phyloP scores from a whole-genome alignment of 2,888 invertebrate species.

The Drosophila prostipennis region DNA sequence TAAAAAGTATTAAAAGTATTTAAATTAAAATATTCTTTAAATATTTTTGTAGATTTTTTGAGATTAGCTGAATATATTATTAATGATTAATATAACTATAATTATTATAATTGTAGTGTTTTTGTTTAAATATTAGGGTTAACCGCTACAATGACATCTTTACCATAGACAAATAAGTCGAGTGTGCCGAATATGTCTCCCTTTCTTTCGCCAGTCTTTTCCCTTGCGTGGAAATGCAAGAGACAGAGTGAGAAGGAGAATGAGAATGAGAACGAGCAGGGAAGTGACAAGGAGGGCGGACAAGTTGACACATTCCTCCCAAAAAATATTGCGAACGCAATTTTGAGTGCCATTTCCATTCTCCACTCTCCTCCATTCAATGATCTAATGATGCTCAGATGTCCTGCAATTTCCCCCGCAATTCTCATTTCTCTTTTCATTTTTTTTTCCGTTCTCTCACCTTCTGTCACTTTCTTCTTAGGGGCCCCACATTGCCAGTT shows the following conservation, averaged over 20 bases:
- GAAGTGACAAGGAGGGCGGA: background rate
- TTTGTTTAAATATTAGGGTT: background rate
- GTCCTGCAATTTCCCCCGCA: slow-evolving; percentile 3
- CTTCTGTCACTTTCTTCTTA: slow-evolving; percentile 1
- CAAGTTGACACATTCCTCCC: slow-evolving; percentile 2
- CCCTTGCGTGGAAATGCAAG: background rate
- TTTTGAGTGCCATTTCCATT: slow-evolving; percentile 1
- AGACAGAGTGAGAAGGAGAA: background rate
- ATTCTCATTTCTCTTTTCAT: background rate
- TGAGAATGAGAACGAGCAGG: background rate
- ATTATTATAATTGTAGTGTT: background rate
- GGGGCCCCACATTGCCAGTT: slow-evolving; percentile 1
- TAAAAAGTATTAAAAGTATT: too few relatives aligned
- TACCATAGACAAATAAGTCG: background rate
- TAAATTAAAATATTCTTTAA: too few relatives aligned
- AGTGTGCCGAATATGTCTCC: background rate
- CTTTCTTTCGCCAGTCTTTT: background rate
- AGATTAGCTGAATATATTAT: too few relatives aligned
- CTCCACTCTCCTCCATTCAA: background rate
- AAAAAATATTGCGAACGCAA: slow-evolving; percentile 2
- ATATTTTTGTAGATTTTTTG: too few relatives aligned
- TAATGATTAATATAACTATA: too few relatives aligned
- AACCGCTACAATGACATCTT: background rate
- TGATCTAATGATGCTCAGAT: slow-evolving; percentile 6
- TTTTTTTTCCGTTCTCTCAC: background rate